A percentile compares a stretch with the other conserved stretches of the same genome.
phyloP scores from a whole-genome alignment of 2,888 invertebrate genomes.

The Ornithoptera priamus region DNA sequence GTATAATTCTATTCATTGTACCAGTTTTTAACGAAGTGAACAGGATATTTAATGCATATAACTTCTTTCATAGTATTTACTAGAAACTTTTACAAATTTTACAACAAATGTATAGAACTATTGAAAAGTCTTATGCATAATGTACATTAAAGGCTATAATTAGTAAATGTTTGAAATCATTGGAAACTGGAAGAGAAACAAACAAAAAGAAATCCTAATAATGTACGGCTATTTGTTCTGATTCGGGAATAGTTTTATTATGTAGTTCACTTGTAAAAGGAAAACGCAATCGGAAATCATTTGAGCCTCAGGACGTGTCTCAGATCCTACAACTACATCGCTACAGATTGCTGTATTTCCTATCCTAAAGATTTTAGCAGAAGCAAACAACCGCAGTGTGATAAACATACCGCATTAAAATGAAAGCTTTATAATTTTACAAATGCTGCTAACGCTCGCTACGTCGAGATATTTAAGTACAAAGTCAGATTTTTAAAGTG shows the following conservation, averaged over 20 bases:
- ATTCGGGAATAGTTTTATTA: conserved; percentile 39
- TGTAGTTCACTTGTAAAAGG: conserved; percentile 55
- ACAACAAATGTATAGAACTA: no score
- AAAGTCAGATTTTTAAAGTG: neutral
- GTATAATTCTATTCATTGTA: neutral
- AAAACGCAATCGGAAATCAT: conserved; percentile 63
- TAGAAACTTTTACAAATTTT: neutral
- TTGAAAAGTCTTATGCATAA: no score
- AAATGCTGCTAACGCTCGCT: conserved; percentile 7
- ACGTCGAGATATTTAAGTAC: conserved; percentile 13
- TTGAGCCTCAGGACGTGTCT: conserved; percentile 48
- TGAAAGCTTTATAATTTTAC: conserved; percentile 21
- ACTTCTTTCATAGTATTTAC: neutral
- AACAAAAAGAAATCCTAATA: conserved; percentile 24
- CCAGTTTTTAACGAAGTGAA: neutral
- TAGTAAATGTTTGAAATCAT: neutral
- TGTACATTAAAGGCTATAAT: neutral
- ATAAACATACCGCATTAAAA: conserved; percentile 25
- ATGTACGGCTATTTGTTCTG: conserved; percentile 35
- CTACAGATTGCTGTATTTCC: conserved; percentile 29
- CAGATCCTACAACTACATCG: conserved; percentile 36
- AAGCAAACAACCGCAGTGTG: conserved; percentile 6
- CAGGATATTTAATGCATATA: neutral
- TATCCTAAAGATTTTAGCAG: conserved; percentile 15
- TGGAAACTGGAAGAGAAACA: neutral